Evolutionary conservation across 1,140 invertebrate genomes (phyloP).

Genomic region (Bombus huntii): DNA sequence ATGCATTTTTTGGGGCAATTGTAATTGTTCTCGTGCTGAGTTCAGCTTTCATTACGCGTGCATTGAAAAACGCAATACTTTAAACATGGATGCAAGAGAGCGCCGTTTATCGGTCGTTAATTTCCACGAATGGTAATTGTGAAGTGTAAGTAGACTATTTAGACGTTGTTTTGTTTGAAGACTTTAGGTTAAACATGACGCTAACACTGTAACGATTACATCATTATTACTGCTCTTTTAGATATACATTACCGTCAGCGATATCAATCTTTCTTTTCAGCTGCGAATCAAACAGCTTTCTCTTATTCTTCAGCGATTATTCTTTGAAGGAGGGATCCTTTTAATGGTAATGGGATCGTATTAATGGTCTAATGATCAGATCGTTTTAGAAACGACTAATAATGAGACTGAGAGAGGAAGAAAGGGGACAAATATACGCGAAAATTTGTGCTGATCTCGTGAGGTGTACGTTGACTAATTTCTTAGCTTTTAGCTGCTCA

Average conservation of each 20-base stretch:
- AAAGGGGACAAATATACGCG: neutral
- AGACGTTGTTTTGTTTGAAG: neutral
- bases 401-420: neutral
- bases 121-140: neutral
- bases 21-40: neutral
- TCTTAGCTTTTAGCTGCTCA: neutral
- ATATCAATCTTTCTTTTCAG: neutral
- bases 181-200: neutral
- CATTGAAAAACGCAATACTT: neutral
- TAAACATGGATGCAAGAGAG: neutral
- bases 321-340: neutral
- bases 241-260: neutral
- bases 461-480: neutral
- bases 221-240: neutral
- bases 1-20: neutral
- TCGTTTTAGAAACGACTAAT: neutral
- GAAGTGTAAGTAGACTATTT: neutral
- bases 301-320: neutral
- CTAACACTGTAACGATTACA: neutral
- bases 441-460: neutral
- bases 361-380: neutral
- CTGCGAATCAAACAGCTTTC: neutral
- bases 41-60: neutral
- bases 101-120: neutral
- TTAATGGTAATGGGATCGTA: neutral